Base-by-base conservation (phyloP, 2,888 invertebrate genomes). In the Ametastegia equiseti region DNA sequence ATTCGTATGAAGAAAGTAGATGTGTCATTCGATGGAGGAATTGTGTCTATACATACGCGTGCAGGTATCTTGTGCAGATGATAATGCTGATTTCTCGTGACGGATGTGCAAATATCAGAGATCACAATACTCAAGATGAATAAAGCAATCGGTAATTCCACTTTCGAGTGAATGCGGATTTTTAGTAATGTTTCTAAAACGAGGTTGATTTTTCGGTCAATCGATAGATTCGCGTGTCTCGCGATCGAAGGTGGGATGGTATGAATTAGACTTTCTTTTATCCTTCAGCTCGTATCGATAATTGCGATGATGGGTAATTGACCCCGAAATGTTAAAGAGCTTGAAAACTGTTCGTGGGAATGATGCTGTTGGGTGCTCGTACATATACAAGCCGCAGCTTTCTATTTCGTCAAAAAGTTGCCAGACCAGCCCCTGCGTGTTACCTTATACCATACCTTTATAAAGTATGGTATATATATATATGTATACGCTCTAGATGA, bases 321-420 rank as follows among this genome's bases (percentile, higher is more conserved):
- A 71, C 71, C 71, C 47, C 27, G 36, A 71, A 71, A 71, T 30
- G 47, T 71, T 47, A 47, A 71, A 47, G 36, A 27, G 71, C 71
- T 47, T 71, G 2, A 45, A 71, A 71, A 15, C 36, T 67, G n/a
- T n/a, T 67, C 65, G 65, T 67, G 65, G 65, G 65, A 71, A 71
- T 71, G 71, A 71, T 47, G 42, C 71, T 71, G 63, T 15, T 27
- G 39, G n/a, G 23, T 60, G n/a, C 6, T 60, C 11, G 27, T 63
- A 27, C 9, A 60, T n/a, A n/a, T n/a, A n/a, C n/a, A n/a, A n/a
- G n/a, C 60, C 27, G 33, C 45, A 27, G 63, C 78, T 78, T 78
- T 78, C 78, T 78, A 78, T 78, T 78, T 60, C 57, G 78, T 75
- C 50, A 63, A 60, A 78, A 75, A 78, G 57, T 75, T 75, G 75